Conservation (phyloP, 2,113 vertebrate genomes). For the Thalassarche chlororhynchos region DNA sequence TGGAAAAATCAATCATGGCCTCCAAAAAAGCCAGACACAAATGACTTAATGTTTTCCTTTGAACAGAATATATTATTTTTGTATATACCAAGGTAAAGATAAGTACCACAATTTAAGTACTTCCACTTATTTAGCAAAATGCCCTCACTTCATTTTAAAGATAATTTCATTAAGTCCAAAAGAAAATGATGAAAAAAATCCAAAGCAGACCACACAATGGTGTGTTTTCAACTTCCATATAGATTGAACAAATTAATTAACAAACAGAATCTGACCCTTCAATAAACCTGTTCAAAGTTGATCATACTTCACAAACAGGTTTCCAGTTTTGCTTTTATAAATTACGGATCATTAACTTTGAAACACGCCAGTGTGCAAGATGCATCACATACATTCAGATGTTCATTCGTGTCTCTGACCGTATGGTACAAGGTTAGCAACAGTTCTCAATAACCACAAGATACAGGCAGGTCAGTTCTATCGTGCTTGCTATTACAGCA, state of each 20-base stretch:
- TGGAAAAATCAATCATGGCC: not conserved
- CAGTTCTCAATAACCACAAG: not conserved
- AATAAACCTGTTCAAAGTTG: not conserved
- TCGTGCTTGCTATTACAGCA: rapidly evolving
- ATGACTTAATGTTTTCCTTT: not conserved
- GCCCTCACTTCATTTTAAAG: not conserved
- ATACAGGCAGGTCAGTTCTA: not conserved
- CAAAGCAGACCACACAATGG: not conserved
- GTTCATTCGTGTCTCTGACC: not conserved
- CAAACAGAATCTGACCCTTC: not conserved
- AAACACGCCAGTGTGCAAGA: not conserved
- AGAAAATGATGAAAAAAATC: not conserved
- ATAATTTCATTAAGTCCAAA: not conserved
- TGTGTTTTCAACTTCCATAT: not conserved
- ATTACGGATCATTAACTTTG: not conserved
- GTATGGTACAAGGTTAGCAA: not conserved
- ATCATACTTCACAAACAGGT: not conserved
- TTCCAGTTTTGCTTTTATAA: not conserved
- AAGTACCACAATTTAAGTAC: not conserved
- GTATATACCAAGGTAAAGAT: not conserved
- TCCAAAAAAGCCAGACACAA: not conserved
- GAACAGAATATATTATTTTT: not conserved
- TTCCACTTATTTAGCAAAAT: not conserved
- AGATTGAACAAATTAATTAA: not conserved
- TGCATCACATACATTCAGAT: not conserved